A percentile compares a stretch with the other conserved stretches of the same genome.
Evolutionary conservation across 2,113 vertebrate species (phyloP).

Genomic region (Nettapus auritus): DNA sequence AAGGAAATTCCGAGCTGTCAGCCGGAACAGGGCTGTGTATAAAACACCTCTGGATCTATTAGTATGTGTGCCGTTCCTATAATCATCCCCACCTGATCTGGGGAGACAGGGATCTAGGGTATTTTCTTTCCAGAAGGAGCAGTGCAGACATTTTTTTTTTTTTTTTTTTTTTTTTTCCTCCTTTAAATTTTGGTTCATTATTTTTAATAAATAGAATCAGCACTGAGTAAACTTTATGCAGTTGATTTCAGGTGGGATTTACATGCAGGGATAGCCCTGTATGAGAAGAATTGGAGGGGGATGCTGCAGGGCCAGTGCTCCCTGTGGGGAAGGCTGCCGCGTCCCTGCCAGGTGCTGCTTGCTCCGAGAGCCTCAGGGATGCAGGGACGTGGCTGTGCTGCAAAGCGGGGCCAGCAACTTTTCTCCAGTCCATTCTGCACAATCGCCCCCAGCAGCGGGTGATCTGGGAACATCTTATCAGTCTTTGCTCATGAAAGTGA

Average conservation of each 20-base stretch:
- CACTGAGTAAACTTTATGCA: background rate
- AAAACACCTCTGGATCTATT: background rate
- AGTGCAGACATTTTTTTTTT: too few relatives aligned
- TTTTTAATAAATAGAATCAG: background rate
- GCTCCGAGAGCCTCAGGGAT: background rate
- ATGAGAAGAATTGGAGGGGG: background rate
- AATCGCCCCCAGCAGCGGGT: rapidly evolving
- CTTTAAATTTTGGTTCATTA: background rate
- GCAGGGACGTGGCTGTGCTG: background rate
- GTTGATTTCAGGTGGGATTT: background rate
- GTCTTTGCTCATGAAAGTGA: background rate
- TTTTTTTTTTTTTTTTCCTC: background rate
- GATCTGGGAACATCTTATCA: background rate
- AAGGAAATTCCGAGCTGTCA: constrained; percentile 35
- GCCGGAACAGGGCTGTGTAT: background rate
- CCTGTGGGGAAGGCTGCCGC: background rate
- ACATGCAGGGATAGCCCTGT: background rate
- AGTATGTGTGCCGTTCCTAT: background rate
- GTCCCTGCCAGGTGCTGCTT: background rate
- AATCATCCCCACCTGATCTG: background rate
- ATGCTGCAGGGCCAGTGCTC: background rate
- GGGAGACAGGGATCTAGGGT: background rate
- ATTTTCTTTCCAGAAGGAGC: background rate
- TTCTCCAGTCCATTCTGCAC: background rate
- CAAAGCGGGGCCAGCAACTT: background rate